These are phyloP conservation scores for Chironomus riparius DNA, from an alignment of 2,888 invertebrate species.

Conservation along the genomic window DNA sequence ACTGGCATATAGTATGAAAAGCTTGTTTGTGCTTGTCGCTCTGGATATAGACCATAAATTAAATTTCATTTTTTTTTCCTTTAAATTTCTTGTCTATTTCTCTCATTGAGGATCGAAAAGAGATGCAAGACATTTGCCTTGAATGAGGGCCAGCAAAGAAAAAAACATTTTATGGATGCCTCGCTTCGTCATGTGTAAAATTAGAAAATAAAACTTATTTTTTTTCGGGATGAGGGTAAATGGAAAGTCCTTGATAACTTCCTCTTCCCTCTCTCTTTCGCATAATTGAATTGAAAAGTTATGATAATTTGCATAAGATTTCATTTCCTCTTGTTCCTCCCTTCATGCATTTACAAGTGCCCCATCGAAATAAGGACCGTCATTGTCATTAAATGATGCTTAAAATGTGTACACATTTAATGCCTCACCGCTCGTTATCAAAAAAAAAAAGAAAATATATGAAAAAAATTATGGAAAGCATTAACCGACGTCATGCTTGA, in stretches of 20 bases:
- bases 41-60: not conserved
- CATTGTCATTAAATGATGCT: not conserved
- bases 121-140: not conserved
- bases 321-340: not conserved
- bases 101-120: not conserved
- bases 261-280: not conserved
- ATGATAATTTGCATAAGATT: not conserved
- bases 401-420: not conserved
- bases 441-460: not conserved
- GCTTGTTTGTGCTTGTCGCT: not conserved
- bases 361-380: too few species aligned
- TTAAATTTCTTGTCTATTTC: not conserved
- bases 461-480: too few species aligned
- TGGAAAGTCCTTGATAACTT: too few species aligned
- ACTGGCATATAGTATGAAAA: too few species aligned
- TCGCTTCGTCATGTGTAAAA: not conserved
- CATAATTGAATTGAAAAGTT: not conserved
- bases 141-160: not conserved
- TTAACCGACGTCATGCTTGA: not conserved
- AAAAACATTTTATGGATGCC: not conserved
- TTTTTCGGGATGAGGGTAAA: too few species aligned
- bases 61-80: not conserved
- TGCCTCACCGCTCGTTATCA: not conserved
- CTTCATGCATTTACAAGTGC: not conserved
- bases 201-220: not conserved